Conservation (phyloP, 30 jellyfish, hydroid and myxozoan genomes). For the Chrysaora quinquecirrha region DNA sequence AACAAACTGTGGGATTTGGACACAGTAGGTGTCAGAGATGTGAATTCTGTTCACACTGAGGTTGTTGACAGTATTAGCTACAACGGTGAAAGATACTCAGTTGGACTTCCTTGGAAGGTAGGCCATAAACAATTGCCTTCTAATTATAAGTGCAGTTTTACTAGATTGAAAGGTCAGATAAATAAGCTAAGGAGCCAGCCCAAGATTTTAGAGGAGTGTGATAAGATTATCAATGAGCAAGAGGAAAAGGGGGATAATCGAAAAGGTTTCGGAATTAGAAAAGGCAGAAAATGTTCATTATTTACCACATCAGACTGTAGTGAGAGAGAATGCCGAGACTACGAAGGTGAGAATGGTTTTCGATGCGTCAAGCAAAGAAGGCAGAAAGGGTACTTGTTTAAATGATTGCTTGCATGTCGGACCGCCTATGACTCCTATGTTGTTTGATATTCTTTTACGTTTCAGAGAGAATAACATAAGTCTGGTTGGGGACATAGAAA, state of each 20-base stretch:
- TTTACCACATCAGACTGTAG: background rate
- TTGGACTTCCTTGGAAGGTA: slow-evolving; percentile 12
- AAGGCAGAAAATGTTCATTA: background rate
- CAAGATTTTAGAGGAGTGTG: background rate
- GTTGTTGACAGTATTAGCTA: background rate
- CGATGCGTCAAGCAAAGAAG: background rate
- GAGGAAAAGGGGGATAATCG: background rate
- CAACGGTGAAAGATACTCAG: background rate
- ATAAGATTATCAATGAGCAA: background rate
- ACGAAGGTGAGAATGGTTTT: background rate
- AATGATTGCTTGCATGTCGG: slow-evolving; percentile 59
- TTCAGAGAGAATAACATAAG: slow-evolving; percentile 30
- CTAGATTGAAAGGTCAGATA: background rate
- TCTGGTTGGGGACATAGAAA: slow-evolving; percentile 52
- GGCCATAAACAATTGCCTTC: background rate
- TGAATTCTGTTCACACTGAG: background rate
- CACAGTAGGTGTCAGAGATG: slow-evolving; percentile 24
- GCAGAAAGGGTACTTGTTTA: slow-evolving; percentile 17
- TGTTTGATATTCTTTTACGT: slow-evolving; percentile 28
- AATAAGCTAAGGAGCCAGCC: background rate
- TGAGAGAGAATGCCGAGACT: background rate
- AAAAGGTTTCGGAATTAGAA: background rate
- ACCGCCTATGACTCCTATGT: slow-evolving; percentile 32
- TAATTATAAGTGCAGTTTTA: background rate
- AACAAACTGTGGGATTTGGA: slow-evolving; percentile 56